Evolutionary conservation across 2,113 vertebrate species (phyloP).

Genomic region (Poeciliopsis turrubarensis): DNA sequence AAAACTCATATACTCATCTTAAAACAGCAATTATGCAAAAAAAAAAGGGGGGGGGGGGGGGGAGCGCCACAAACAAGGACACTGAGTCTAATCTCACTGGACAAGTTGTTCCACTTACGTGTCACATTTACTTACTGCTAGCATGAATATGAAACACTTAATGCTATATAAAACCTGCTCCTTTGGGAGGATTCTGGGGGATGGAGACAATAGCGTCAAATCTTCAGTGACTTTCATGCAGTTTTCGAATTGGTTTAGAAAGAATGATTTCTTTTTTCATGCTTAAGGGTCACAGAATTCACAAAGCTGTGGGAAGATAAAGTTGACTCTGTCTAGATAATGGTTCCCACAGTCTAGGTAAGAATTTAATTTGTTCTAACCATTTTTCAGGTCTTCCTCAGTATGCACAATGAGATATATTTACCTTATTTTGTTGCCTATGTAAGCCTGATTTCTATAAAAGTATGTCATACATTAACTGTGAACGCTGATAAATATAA

Average conservation of each 20-base stretch:
- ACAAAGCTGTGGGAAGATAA: slow-evolving; percentile 19
- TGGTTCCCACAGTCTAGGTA: background rate
- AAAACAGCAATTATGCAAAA: background rate
- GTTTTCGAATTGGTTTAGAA: slow-evolving; percentile 50
- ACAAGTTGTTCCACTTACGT: slow-evolving; percentile 52
- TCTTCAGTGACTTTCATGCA: slow-evolving; percentile 63
- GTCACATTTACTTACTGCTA: slow-evolving; percentile 65
- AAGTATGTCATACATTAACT: background rate
- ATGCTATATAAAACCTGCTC: slow-evolving; percentile 60
- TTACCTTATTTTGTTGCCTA: background rate
- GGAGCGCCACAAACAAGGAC: slow-evolving; percentile 55
- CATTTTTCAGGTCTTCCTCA: background rate
- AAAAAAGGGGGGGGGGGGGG: no score
- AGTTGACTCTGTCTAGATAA: background rate
- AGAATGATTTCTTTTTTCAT: slow-evolving; percentile 16
- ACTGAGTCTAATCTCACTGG: slow-evolving; percentile 59
- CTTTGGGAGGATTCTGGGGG: slow-evolving; percentile 43
- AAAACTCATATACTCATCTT: slow-evolving; percentile 5
- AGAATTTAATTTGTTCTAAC: background rate
- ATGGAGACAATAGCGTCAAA: slow-evolving; percentile 56
- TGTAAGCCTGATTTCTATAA: background rate
- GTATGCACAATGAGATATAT: background rate
- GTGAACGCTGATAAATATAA: background rate
- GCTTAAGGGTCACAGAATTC: slow-evolving; percentile 43
- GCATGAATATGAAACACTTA: slow-evolving; percentile 35